These are phyloP conservation scores for Platyscapa corneri DNA, from an alignment of 1,140 invertebrate genomes.

Conservation along the genomic window DNA sequence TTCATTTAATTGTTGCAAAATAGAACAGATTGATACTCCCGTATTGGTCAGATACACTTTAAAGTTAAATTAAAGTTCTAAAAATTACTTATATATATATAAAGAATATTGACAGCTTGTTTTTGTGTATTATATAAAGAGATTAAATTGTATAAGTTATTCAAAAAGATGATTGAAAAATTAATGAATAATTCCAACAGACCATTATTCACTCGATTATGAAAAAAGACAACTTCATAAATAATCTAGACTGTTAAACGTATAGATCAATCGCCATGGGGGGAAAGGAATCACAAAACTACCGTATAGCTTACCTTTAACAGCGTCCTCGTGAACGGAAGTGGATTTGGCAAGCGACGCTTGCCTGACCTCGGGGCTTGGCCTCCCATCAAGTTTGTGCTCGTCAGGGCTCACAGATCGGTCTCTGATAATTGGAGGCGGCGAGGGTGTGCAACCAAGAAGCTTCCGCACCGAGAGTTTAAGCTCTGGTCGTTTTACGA, in stretches of 20 bases:
- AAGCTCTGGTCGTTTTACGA: constrained; percentile 65
- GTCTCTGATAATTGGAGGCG: constrained; percentile 59
- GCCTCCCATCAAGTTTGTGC: background rate
- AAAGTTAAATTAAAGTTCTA: too few species aligned
- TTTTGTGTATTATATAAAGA: too few species aligned
- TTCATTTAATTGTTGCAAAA: background rate
- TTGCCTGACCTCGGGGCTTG: constrained; percentile 2
- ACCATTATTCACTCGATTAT: too few species aligned
- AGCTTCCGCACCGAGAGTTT: constrained; percentile 68
- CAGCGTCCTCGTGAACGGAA: background rate
- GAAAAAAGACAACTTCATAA: too few species aligned
- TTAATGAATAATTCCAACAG: too few species aligned
- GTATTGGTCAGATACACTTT: too few species aligned
- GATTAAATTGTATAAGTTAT: too few species aligned
- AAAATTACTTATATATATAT: too few species aligned
- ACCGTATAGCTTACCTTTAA: constrained; percentile 26
- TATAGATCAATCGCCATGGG: too few species aligned
- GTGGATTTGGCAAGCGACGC: background rate
- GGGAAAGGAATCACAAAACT: background rate
- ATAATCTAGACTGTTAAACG: too few species aligned
- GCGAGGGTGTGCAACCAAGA: constrained; percentile 65
- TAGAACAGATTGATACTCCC: background rate
- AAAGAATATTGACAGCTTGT: too few species aligned
- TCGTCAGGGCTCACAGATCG: constrained; percentile 58
- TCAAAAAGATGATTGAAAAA: too few species aligned